These are phyloP conservation scores for Pseudachorutes palmiensis DNA, from an alignment of 1,140 invertebrate species.

Conservation along the genomic window DNA sequence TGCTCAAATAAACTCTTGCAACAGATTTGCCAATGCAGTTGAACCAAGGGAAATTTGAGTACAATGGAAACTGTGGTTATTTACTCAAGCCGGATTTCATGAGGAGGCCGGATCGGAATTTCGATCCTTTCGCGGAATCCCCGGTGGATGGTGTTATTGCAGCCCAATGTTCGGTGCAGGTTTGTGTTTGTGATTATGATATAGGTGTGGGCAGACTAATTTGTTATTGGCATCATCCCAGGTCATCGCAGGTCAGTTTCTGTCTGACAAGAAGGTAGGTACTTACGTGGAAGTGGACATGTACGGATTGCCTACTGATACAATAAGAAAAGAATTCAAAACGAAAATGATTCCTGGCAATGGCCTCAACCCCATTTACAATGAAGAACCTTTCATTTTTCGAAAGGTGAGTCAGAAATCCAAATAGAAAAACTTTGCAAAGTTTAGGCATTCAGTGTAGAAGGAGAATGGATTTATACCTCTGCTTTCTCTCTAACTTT, in stretches of 20 bases:
- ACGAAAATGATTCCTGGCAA: slow-evolving; percentile 93
- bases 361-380: slow-evolving; percentile 94
- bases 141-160: slow-evolving; percentile 99
- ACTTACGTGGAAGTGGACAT: slow-evolving; percentile 99
- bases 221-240: slow-evolving; percentile 41
- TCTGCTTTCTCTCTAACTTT: not conserved
- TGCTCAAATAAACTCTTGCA: too few relatives aligned
- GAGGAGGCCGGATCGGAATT: slow-evolving; percentile 87
- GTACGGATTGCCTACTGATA: slow-evolving; percentile 98
- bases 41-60: slow-evolving; percentile 99
- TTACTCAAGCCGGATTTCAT: slow-evolving; percentile 99
- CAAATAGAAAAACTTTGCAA: not conserved
- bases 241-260: slow-evolving; percentile 98
- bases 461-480: not conserved
- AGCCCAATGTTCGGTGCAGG: slow-evolving; percentile 93
- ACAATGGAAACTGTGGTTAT: slow-evolving; percentile 93
- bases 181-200: slow-evolving; percentile 41
- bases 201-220: too few relatives aligned
- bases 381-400: slow-evolving; percentile 96
- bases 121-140: slow-evolving; percentile 98
- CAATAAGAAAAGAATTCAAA: slow-evolving; percentile 95
- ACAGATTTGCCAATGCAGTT: slow-evolving; percentile 95
- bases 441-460: not conserved
- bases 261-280: slow-evolving; percentile 96
- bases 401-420: slow-evolving; percentile 63